These are phyloP conservation scores for Amblyornis subalaris DNA, from an alignment of 2,113 vertebrate genomes.

Conservation along the genomic window DNA sequence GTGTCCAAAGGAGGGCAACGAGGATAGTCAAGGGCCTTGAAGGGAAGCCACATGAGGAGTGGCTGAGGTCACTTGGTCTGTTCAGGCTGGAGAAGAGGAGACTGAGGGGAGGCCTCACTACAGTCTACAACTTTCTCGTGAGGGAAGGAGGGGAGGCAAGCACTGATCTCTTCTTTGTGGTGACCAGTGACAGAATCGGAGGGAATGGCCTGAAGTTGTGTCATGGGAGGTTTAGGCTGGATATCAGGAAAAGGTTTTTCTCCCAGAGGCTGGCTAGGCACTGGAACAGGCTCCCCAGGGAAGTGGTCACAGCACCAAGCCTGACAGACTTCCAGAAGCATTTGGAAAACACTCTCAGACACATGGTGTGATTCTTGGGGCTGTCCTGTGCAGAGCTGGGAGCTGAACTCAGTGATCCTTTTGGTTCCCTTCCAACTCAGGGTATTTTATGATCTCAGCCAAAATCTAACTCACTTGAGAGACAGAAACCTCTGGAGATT, in stretches of 20 bases:
- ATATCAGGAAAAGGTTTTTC: not conserved
- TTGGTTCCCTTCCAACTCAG: not conserved
- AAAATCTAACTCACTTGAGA: not conserved
- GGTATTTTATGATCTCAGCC: not conserved
- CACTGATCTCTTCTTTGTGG: not conserved
- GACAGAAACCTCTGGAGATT: not conserved
- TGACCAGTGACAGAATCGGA: rapidly evolving
- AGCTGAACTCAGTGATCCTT: not conserved
- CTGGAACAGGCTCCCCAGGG: not conserved
- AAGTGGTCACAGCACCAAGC: not conserved
- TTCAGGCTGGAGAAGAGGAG: not conserved
- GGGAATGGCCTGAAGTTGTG: not conserved
- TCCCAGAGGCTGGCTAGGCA: not conserved
- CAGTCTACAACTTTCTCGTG: not conserved
- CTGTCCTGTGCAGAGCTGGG: not conserved
- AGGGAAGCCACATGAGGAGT: rapidly evolving
- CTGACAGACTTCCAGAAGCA: not conserved
- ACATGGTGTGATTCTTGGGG: not conserved
- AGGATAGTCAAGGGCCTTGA: not conserved
- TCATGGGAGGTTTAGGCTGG: not conserved
- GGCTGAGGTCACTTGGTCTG: not conserved
- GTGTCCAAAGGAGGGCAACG: not conserved
- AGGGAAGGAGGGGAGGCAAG: not conserved
- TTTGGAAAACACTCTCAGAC: not conserved
- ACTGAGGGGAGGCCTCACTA: not conserved